These are phyloP conservation scores for Cottus gobio DNA, from an alignment of 2,113 vertebrate genomes.

Conservation along the genomic window DNA sequence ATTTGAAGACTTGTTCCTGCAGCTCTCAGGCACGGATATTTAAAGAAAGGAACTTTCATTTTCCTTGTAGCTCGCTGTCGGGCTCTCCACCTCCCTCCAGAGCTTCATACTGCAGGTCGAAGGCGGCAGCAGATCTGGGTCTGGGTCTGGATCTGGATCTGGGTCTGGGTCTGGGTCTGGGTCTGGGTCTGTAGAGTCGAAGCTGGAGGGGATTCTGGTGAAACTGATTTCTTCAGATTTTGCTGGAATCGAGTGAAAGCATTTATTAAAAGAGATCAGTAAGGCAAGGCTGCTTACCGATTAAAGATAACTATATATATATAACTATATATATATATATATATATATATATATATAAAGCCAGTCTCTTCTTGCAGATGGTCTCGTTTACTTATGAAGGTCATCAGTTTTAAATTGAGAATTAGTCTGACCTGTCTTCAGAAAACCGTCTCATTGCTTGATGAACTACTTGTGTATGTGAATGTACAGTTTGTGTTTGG, in stretches of 20 bases:
- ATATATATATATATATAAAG: not conserved
- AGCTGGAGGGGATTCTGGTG: too few relatives aligned
- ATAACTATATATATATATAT: too few relatives aligned
- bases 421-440: not conserved
- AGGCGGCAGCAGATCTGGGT: too few relatives aligned
- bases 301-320: not conserved
- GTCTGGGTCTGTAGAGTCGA: too few relatives aligned
- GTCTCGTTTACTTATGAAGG: not conserved
- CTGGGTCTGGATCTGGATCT: too few relatives aligned
- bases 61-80: not conserved
- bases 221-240: not conserved
- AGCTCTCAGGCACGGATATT: not conserved
- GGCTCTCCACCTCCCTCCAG: too few relatives aligned
- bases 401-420: not conserved
- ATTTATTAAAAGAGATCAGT: too few relatives aligned
- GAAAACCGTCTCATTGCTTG: not conserved
- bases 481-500: not conserved
- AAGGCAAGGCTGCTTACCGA: too few relatives aligned
- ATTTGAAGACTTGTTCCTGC: not conserved
- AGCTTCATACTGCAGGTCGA: too few relatives aligned
- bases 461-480: not conserved
- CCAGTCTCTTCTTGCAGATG: not conserved
- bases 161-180: too few relatives aligned
- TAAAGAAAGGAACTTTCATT: not conserved
- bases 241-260: too few relatives aligned